A percentile compares a stretch with the other conserved stretches of the same genome.
Evolutionary conservation across 2,113 vertebrate genomes (phyloP).

Genomic region (Arvicanthis niloticus): DNA sequence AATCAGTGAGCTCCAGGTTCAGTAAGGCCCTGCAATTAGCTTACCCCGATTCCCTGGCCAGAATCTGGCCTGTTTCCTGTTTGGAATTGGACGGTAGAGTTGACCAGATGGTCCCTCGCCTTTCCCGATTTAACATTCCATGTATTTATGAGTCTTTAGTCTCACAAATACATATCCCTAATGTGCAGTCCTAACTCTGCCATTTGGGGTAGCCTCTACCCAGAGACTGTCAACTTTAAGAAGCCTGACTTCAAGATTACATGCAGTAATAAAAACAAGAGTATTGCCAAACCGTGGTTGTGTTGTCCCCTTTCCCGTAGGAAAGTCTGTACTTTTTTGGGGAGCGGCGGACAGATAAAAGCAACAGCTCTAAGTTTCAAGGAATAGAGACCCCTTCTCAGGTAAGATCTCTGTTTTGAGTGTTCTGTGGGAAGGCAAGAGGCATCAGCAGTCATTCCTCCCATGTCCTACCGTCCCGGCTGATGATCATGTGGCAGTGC

Average conservation of each 20-base stretch:
- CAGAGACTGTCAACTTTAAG: neutral
- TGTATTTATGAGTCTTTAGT: neutral
- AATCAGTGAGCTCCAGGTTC: neutral
- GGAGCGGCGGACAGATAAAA: conserved; percentile 94
- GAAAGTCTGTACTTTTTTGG: conserved; percentile 96
- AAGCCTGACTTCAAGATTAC: neutral
- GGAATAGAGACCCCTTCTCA: conserved; percentile 98
- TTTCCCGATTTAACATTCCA: neutral
- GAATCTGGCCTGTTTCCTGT: neutral
- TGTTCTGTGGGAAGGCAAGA: neutral
- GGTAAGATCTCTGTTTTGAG: conserved; percentile 83
- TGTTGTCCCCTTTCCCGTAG: conserved; percentile 77
- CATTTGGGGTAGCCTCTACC: neutral
- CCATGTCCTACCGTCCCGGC: neutral
- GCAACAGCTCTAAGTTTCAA: conserved; percentile 94
- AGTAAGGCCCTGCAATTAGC: neutral
- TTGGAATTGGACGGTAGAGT: neutral
- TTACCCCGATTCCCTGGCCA: neutral
- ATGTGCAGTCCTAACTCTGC: neutral
- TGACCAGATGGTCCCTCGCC: neutral
- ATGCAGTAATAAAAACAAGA: neutral
- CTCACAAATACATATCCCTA: neutral
- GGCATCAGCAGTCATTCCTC: neutral
- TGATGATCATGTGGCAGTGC: neutral
- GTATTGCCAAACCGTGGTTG: neutral